Evolutionary conservation across 2,888 invertebrate genomes (phyloP).

Genomic region (Noctua janthe): DNA sequence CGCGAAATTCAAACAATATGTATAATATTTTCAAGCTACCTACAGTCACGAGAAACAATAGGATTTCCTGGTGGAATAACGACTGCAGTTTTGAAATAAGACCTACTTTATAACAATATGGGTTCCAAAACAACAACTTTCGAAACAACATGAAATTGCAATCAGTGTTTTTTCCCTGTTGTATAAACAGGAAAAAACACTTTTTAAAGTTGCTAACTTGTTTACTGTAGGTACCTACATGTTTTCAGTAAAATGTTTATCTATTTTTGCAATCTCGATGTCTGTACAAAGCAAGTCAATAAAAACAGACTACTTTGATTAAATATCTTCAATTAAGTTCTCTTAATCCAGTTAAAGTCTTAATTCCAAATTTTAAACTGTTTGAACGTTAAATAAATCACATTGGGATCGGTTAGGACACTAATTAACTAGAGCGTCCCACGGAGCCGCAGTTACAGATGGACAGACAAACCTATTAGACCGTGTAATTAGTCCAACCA

Average conservation of each 20-base stretch:
- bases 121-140: background rate
- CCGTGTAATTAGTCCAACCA: constrained; percentile 88
- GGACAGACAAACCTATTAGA: constrained; percentile 87
- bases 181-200: background rate
- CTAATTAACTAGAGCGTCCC: constrained; percentile 87
- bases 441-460: constrained; percentile 87
- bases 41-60: background rate
- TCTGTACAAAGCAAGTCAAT: background rate
- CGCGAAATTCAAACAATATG: background rate
- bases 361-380: constrained; percentile 56
- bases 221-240: background rate
- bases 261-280: background rate
- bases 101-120: background rate
- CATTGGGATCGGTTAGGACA: constrained; percentile 80
- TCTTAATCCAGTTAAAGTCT: constrained; percentile 37
- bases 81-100: background rate
- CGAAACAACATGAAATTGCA: background rate
- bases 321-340: constrained; percentile 9
- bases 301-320: background rate
- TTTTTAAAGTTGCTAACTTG: background rate
- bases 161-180: background rate
- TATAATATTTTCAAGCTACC: background rate
- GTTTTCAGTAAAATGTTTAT: background rate
- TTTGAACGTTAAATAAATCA: constrained; percentile 83
- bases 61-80: background rate